Percentiles rank a stretch among this genome's conserved stretches.
phyloP scores from a whole-genome alignment of 37 sponge, comb jelly and placozoan species.

The Geodia barretti region DNA sequence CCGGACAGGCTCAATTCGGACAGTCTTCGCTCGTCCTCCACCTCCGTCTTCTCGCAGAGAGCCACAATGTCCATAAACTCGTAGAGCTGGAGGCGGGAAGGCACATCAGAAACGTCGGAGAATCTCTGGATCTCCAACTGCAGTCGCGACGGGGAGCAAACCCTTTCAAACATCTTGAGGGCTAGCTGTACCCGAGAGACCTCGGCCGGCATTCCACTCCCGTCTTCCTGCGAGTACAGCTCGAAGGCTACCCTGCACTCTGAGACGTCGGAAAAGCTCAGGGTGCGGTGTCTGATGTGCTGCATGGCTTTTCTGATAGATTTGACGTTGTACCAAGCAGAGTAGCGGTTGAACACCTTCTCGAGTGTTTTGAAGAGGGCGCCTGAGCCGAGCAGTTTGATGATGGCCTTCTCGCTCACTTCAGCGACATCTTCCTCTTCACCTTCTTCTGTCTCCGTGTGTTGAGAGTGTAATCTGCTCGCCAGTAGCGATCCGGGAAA shows the following conservation, averaged over 20 bases:
- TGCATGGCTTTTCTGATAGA: constrained; percentile 32
- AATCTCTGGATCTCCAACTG: constrained; percentile 25
- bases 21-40: constrained; percentile 24
- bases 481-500: constrained; percentile 32
- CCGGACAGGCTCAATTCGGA: constrained; percentile 4
- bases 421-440: not conserved
- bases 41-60: constrained; percentile 8
- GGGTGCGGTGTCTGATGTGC: constrained; percentile 27
- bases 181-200: constrained; percentile 21
- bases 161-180: constrained; percentile 44
- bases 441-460: not conserved
- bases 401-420: constrained; percentile 22
- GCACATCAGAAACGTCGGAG: constrained; percentile 16
- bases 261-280: constrained; percentile 46
- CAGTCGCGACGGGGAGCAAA: constrained; percentile 38
- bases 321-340: constrained; percentile 52
- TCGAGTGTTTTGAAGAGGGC: constrained; percentile 28
- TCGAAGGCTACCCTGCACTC: constrained; percentile 52
- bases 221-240: constrained; percentile 36
- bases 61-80: constrained; percentile 59
- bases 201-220: constrained; percentile 38
- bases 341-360: constrained; percentile 44
- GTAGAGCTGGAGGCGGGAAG: constrained; percentile 49
- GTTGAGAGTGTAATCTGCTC: not conserved
- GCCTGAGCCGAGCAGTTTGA: constrained; percentile 19